Evolutionary conservation across 2,888 invertebrate species (phyloP).

Genomic region (Cheilosia vulpina): DNA sequence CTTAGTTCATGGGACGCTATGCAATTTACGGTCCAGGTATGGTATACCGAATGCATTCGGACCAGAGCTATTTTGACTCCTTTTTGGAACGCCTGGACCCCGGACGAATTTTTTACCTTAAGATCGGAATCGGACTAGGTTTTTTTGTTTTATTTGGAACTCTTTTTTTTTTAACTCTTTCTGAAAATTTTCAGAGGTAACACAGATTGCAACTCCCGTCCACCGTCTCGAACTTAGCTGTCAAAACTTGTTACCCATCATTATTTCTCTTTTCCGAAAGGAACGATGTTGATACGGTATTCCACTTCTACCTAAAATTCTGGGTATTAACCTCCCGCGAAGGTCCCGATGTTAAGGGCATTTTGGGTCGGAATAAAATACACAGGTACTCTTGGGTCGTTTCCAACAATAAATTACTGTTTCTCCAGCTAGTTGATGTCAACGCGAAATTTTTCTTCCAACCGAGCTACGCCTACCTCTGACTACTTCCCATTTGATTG

Average conservation of each 20-base stretch:
- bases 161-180: too few relatives aligned
- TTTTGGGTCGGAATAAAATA: neutral
- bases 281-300: neutral
- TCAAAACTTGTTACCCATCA: slow-evolving; percentile 7
- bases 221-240: neutral
- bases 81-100: too few relatives aligned
- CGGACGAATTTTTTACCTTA: too few relatives aligned
- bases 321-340: neutral
- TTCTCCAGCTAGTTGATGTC: neutral
- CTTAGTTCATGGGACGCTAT: too few relatives aligned
- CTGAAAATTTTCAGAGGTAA: too few relatives aligned
- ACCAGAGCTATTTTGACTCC: too few relatives aligned
- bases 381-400: neutral
- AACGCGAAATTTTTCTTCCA: neutral
- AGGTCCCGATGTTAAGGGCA: neutral
- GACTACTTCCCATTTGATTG: too few relatives aligned
- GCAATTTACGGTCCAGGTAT: neutral
- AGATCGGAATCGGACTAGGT: too few relatives aligned
- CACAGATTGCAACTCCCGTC: neutral
- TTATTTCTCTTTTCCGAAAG: neutral
- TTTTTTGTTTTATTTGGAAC: too few relatives aligned
- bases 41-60: too few relatives aligned
- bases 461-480: too few relatives aligned
- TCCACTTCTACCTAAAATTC: slow-evolving; percentile 1
- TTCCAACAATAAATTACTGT: neutral